phyloP scores from a whole-genome alignment of 2,888 invertebrate genomes.

The Hydriomena furcata region DNA sequence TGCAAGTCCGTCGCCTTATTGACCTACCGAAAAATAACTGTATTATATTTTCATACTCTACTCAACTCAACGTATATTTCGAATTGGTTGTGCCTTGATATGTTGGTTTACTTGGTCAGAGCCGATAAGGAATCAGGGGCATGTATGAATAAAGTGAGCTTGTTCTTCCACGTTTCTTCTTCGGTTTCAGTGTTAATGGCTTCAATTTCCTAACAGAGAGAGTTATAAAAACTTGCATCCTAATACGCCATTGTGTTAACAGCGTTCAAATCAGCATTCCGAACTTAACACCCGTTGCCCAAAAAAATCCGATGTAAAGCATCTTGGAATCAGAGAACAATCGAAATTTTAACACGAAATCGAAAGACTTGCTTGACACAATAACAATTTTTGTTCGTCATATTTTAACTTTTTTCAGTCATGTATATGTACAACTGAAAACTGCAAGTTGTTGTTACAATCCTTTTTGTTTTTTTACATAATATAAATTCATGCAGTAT shows the following conservation, averaged over 20 bases:
- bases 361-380: slow-evolving; percentile 28
- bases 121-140: not conserved
- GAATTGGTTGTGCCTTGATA: no score
- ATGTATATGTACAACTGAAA: not conserved
- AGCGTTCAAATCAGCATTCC: slow-evolving; percentile 56
- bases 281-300: slow-evolving; percentile 55
- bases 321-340: slow-evolving; percentile 67
- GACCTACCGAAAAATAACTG: no score
- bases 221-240: slow-evolving; percentile 36
- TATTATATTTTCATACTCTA: not conserved
- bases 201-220: slow-evolving; percentile 29
- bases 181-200: slow-evolving; percentile 18
- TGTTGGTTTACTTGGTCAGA: no score
- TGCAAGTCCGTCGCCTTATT: no score
- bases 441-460: no score
- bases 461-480: no score
- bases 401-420: slow-evolving; percentile 27
- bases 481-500: no score
- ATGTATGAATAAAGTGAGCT: not conserved
- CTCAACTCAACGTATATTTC: no score
- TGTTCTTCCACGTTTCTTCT: slow-evolving; percentile 5
- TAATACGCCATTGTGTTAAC: slow-evolving; percentile 38
- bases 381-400: slow-evolving; percentile 32
- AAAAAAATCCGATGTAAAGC: slow-evolving; percentile 53
- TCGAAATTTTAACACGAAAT: slow-evolving; percentile 66